These are phyloP conservation scores for Philotrypesis tridentata DNA, from an alignment of 1,140 invertebrate species.

Conservation along the genomic window DNA sequence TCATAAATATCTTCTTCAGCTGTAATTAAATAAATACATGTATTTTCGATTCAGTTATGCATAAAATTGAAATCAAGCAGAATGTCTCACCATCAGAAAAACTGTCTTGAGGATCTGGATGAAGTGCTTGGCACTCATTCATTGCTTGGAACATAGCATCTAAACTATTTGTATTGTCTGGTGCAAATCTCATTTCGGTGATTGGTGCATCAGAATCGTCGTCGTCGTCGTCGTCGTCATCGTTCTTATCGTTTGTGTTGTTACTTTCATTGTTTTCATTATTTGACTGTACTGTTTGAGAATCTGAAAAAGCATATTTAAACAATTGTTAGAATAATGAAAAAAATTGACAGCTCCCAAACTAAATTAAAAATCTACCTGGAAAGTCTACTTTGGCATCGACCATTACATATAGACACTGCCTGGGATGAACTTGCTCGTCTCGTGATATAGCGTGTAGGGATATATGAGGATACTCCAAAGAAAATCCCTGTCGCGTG, in stretches of 20 bases:
- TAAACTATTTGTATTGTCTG: constrained; percentile 77
- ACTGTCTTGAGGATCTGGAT: constrained; percentile 78
- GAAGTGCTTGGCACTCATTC: constrained; percentile 80
- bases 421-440: constrained; percentile 76
- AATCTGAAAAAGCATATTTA: constrained; percentile 27
- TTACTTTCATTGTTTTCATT: constrained; percentile 37
- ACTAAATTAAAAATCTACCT: constrained; percentile 63
- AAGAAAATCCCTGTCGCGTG: constrained; percentile 79
- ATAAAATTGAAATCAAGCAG: constrained; percentile 1
- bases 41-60: too few relatives aligned
- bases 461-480: constrained; percentile 82
- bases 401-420: constrained; percentile 83
- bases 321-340: too few relatives aligned
- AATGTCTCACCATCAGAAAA: constrained; percentile 71
- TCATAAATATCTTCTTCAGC: constrained; percentile 73
- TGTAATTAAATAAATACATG: constrained; percentile 45
- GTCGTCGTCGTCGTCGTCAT: constrained; percentile 74
- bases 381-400: constrained; percentile 77
- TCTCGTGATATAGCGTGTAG: constrained; percentile 85
- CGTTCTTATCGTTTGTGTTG: constrained; percentile 62
- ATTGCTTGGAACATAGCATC: constrained; percentile 82
- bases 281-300: constrained; percentile 17
- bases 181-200: constrained; percentile 82
- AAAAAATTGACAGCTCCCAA: too few relatives aligned
- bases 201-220: constrained; percentile 71